Percentiles rank a stretch among this genome's conserved stretches.
Evolutionary conservation across 2,113 vertebrate species (phyloP).

Genomic region (Tyrannus savana): DNA sequence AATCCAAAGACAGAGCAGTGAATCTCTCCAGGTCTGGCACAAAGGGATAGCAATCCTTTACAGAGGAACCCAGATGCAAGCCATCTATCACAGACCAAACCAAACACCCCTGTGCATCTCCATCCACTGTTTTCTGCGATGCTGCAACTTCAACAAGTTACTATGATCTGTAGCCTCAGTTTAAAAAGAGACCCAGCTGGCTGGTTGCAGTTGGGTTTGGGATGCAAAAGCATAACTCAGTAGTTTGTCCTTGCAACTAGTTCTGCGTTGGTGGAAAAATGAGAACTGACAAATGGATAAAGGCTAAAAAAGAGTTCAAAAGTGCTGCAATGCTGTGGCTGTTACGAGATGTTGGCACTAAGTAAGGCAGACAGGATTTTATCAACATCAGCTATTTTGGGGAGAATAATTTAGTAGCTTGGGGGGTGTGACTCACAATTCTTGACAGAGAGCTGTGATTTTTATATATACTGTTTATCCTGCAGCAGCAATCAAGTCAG

Average conservation of each 20-base stretch:
- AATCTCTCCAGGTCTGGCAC: not conserved
- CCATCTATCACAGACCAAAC: not conserved
- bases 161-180: not conserved
- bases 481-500: not conserved
- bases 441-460: not conserved
- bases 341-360: not conserved
- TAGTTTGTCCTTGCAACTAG: not conserved
- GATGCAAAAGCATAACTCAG: not conserved
- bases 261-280: not conserved
- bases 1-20: not conserved
- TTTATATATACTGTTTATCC: not conserved
- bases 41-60: not conserved
- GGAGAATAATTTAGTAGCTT: not conserved
- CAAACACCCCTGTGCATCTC: not conserved
- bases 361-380: not conserved
- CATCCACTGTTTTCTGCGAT: not conserved
- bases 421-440: not conserved
- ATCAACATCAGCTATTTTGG: not conserved
- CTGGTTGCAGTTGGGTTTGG: not conserved
- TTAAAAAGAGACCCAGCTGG: not conserved
- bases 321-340: not conserved
- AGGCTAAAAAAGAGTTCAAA: not conserved
- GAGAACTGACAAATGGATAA: not conserved
- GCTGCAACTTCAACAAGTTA: not conserved
- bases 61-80: not conserved